Evolutionary conservation across 30 jellyfish, hydroid and myxozoan genomes (phyloP).

Genomic region (Sanderia malayensis): DNA sequence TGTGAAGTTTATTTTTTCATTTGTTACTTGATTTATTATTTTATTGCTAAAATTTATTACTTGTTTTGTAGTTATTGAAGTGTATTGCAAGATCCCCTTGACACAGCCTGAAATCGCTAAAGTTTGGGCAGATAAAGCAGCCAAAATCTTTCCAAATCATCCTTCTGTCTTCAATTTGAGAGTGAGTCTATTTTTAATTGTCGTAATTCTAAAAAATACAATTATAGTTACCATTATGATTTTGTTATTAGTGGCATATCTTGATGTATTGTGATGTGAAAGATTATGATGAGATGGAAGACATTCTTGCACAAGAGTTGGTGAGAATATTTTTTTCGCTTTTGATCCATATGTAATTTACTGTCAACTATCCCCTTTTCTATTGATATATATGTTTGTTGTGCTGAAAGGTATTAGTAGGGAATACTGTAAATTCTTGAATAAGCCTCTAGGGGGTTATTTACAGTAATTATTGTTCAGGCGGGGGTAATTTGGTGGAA

Average conservation of each 20-base stretch:
- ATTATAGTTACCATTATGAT: too few relatives aligned
- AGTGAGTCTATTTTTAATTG: slow-evolving; percentile 56
- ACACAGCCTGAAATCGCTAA: slow-evolving; percentile 68
- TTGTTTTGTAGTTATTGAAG: slow-evolving; percentile 58
- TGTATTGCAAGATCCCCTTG: slow-evolving; percentile 58
- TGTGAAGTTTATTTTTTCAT: too few relatives aligned
- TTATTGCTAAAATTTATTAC: not conserved
- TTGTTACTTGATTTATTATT: too few relatives aligned
- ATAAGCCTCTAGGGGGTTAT: too few relatives aligned
- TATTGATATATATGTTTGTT: too few relatives aligned
- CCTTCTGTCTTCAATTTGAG: slow-evolving; percentile 69
- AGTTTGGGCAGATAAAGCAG: slow-evolving; percentile 96
- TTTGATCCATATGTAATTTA: not conserved
- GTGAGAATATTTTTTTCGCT: slow-evolving; percentile 57
- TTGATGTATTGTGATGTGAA: slow-evolving; percentile 18
- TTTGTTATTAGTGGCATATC: slow-evolving; percentile 90
- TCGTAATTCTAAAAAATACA: too few relatives aligned
- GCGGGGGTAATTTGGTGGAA: too few relatives aligned
- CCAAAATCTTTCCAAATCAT: slow-evolving; percentile 61
- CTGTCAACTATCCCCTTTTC: not conserved
- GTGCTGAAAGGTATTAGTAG: too few relatives aligned
- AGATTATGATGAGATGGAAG: slow-evolving; percentile 74
- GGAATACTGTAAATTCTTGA: too few relatives aligned
- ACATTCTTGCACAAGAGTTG: slow-evolving; percentile 76
- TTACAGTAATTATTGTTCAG: too few relatives aligned